Conservation (phyloP, 2,888 invertebrate species). For the Melieria crassipennis region DNA sequence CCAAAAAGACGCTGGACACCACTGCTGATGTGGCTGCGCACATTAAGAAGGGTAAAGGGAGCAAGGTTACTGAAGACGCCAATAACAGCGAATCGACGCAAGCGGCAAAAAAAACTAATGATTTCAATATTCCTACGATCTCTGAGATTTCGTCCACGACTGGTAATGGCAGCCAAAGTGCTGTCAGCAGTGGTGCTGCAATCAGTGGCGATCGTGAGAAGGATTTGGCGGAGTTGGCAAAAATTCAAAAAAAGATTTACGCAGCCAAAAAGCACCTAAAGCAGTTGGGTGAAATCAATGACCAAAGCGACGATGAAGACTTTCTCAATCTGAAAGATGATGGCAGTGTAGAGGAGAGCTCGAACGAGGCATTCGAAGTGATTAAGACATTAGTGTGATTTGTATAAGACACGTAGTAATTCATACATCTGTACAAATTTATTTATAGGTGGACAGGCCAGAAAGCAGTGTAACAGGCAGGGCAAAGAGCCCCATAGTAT, state of each 20-base stretch:
- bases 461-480: conserved; percentile 38
- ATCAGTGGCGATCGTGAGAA: conserved; percentile 56
- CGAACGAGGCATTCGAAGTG: conserved; percentile 45
- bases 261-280: conserved; percentile 69
- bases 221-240: conserved; percentile 67
- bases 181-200: conserved; percentile 8
- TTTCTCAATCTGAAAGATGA: conserved; percentile 74
- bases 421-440: background rate
- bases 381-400: conserved; percentile 15
- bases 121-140: conserved; percentile 68
- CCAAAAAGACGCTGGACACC: conserved; percentile 59
- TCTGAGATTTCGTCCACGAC: conserved; percentile 64
- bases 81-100: conserved; percentile 30
- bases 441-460: conserved; percentile 21
- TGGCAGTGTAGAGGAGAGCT: conserved; percentile 66
- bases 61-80: conserved; percentile 40
- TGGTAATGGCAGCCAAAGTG: conserved; percentile 32
- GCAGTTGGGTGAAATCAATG: conserved; percentile 65
- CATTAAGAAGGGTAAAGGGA: conserved; percentile 56
- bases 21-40: conserved; percentile 52
- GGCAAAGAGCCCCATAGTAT: conserved; percentile 61
- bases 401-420: background rate
- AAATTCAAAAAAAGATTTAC: conserved; percentile 74
- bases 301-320: conserved; percentile 68
- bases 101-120: conserved; percentile 59